Base-by-base conservation (phyloP, 2,888 invertebrate species). In the Strigamia transsilvanica region DNA sequence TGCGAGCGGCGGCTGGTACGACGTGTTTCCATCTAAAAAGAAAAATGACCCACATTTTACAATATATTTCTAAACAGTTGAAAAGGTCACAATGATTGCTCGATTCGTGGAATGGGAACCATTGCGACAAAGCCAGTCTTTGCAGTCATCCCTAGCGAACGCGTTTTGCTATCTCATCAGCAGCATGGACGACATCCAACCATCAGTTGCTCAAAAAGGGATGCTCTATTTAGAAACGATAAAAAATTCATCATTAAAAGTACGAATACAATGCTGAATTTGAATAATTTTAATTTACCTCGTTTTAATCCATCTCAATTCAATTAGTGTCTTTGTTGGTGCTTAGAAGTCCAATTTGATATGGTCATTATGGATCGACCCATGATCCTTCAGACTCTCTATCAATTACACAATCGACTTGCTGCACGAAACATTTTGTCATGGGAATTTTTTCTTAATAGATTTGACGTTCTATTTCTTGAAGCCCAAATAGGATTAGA, bases 301-400 rank as follows among this genome's bases (percentile, higher is more conserved):
- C n/a, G 27, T 27, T 27, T 27, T 27, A 27, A 27, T 32, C 38
- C 3, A 23, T 27, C n/a, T 18, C 9, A 4, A n/a, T 23, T 81
- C 13, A 88, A 87, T 61, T 89, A 95, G 93, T 92, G 96, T 82
- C 90, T 98, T 84, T 92, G 97, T 82, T 93, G 94, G 90, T 99
- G 99, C 88, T 89, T 99, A 89, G 99, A 99, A 90, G 94, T 96
- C 0, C 99, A 99, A 90, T 99, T 99, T 90, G 99, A 99, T 90
- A 92, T 95, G 83, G 97, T 99, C 84, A 97, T 98, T 83, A 93
- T 96, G 83, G 99, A 99, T 89, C 92, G 99, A 61, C 97, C 98
- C 0, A 94, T 99, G 92, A 95, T 99, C 41, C 91, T 99, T 61
- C 97, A 98, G 88, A 95, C 96, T 1, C 91, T 99, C 82, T 96